Evolutionary conservation across 2,888 invertebrate genomes (phyloP), one percentile per base, ranked within the genome.

Genomic region (Ommatoiulus sabulosus): DNA sequence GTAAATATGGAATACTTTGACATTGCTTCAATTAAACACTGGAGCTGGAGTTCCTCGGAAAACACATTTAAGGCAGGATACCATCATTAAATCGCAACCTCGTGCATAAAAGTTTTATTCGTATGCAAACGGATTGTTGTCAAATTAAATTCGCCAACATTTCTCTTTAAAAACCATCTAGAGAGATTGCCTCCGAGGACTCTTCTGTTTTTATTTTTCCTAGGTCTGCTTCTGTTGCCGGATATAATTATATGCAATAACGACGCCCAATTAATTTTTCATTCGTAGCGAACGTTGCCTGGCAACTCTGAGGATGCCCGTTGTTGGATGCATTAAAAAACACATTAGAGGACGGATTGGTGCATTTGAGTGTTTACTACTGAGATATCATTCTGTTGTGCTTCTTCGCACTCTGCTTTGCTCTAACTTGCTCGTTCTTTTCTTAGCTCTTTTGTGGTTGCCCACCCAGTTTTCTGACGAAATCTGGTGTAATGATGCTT

Each of bases 241-340:
- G 63, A 63, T 63, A 63, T 63, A 63, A 63, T 63, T 63, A 63
- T 63, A 20, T 63, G 63, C 20, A 63, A 63, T 63, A 63, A 63
- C 63, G 20, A 63, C 63, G 63, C 63, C 63, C 63, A 63, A 63
- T 63, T 63, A 63, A 63, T 63, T 63, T 63, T 63, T 63, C 63
- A 63, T 63, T 63, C 63, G 20, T n/a, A n/a, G 20, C 63, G 20
- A 63, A 63, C 63, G 63, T 63, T 63, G 63, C 63, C 20, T 20
- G 63, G 63, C 63, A 63, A 63, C 63, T 20, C 63, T n/a, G 63
- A n/a, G 4, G 20, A 63, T 63, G 63, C 63, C n/a, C 63, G 63
- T 6, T 63, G 63, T 5, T 63, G 63, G 20, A 63, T 20, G 20
- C 63, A 63, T 63, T 63, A 63, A 20, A 63, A 63, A 63, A 63